phyloP scores from a whole-genome alignment of 2,888 invertebrate species.

The Lymantria monacha region DNA sequence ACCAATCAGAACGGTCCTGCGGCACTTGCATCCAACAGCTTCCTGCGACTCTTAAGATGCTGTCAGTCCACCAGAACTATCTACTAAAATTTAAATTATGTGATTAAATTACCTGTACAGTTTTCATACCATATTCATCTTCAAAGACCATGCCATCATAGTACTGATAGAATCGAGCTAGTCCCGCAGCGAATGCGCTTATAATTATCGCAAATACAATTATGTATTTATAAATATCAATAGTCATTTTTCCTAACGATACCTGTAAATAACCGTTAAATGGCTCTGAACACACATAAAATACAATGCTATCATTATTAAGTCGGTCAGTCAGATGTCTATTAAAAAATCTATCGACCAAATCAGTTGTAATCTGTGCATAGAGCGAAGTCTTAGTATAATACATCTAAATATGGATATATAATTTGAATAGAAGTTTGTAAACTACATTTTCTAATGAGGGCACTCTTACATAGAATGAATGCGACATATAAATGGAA shows the following conservation, averaged over 20 bases:
- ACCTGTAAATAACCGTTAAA: conserved; percentile 61
- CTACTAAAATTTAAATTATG: no score
- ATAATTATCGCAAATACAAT: conserved; percentile 83
- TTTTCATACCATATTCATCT: conserved; percentile 82
- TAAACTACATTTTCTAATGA: conserved; percentile 38
- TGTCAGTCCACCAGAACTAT: no score
- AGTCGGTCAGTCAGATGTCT: not conserved
- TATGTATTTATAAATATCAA: conserved; percentile 84
- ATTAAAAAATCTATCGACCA: not conserved
- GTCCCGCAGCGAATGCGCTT: conserved; percentile 82
- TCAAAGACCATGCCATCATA: conserved; percentile 84
- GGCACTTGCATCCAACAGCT: no score
- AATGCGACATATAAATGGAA: conserved; percentile 33
- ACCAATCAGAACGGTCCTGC: no score
- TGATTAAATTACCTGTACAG: conserved; percentile 54
- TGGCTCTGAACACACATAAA: conserved; percentile 2
- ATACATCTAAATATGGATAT: conserved; percentile 28
- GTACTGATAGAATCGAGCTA: conserved; percentile 84
- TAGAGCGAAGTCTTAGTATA: conserved; percentile 19
- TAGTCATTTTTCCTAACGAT: conserved; percentile 85
- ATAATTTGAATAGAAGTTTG: conserved; percentile 34
- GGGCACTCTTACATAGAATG: conserved; percentile 36
- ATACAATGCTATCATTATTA: conserved; percentile 7
- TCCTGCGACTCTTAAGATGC: no score
- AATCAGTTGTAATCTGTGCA: conserved; percentile 10